Evolutionary conservation across 1,140 invertebrate species (phyloP).

Genomic region (Uloborus diversus): DNA sequence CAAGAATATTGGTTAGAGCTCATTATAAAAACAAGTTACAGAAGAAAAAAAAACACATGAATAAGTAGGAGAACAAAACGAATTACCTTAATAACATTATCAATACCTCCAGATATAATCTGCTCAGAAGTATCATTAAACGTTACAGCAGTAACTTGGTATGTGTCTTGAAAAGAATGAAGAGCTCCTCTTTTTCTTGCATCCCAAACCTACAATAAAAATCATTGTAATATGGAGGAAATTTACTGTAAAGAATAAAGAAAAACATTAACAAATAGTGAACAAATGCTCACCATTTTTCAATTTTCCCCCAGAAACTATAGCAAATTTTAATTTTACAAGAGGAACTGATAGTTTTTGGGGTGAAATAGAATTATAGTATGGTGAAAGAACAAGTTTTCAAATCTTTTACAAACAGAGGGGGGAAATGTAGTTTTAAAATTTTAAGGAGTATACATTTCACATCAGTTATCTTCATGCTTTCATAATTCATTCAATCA

Average conservation of each 20-base stretch:
- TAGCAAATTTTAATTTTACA: background rate
- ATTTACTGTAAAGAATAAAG: background rate
- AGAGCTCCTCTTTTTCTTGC: conserved; percentile 81
- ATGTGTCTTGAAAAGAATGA: conserved; percentile 82
- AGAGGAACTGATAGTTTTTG: no score
- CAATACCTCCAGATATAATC: conserved; percentile 88
- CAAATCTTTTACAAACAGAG: no score
- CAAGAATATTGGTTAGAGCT: no score
- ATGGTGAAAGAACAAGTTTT: no score
- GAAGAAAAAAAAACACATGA: no score
- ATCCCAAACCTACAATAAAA: conserved; percentile 75
- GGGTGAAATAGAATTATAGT: no score
- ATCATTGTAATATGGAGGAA: background rate
- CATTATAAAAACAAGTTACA: no score
- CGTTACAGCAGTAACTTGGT: conserved; percentile 87
- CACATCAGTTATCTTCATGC: no score
- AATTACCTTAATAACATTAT: conserved; percentile 92
- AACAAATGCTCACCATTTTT: background rate
- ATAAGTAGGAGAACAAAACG: background rate
- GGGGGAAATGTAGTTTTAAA: no score
- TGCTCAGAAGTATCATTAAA: conserved; percentile 98
- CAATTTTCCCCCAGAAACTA: background rate
- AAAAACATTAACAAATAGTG: background rate
- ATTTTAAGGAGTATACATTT: no score
- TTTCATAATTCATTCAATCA: no score